Conservation (phyloP, 2,113 vertebrate genomes). For the Nestor notabilis region DNA sequence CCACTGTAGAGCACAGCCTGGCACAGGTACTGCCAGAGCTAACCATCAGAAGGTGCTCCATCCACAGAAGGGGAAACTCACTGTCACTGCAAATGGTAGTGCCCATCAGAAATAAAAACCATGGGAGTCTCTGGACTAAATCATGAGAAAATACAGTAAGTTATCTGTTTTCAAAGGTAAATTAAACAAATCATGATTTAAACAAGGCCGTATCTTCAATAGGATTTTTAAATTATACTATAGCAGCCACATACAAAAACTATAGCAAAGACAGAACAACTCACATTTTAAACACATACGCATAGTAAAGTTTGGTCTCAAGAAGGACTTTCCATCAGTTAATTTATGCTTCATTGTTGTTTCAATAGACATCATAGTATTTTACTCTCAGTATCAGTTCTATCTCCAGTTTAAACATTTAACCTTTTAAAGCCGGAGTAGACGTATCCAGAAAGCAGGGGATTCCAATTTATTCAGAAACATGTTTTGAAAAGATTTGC, state of each 20-base stretch:
- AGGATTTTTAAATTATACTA: background rate
- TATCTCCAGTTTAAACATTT: background rate
- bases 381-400: background rate
- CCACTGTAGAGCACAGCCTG: background rate
- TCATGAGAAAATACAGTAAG: background rate
- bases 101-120: background rate
- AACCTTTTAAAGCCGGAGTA: background rate
- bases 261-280: background rate
- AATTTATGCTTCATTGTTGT: background rate
- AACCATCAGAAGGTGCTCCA: background rate
- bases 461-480: background rate
- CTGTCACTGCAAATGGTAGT: background rate
- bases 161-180: background rate
- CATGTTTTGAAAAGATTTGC: background rate
- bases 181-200: background rate
- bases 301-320: background rate
- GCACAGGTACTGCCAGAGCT: background rate
- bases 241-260: background rate
- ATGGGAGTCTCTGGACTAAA: background rate
- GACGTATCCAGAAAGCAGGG: background rate
- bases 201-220: background rate
- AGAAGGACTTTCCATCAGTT: background rate
- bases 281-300: background rate
- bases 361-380: rapidly evolving
- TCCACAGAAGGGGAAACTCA: background rate